phyloP scores from a whole-genome alignment of 2,113 vertebrate species.

The Petrocephalus zakoni region DNA sequence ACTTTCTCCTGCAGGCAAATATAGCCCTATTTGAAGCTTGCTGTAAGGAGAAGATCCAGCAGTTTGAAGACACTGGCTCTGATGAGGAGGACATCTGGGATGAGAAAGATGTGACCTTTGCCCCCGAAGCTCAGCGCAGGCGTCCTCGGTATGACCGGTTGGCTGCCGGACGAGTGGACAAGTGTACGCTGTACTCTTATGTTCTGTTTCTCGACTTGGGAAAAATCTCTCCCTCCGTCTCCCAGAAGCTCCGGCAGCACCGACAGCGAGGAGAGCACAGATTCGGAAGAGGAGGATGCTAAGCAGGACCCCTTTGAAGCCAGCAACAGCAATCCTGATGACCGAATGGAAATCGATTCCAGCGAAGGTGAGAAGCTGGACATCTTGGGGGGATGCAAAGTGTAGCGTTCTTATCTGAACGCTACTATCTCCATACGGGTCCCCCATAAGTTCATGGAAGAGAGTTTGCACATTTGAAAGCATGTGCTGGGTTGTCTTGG shows the following conservation, averaged over 20 bases:
- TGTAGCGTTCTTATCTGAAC: neutral
- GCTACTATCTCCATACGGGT: neutral
- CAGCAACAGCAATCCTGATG: conserved; percentile 66
- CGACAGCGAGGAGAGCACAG: conserved; percentile 96
- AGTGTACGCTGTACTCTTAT: neutral
- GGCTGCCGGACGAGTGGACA: neutral
- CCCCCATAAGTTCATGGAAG: neutral
- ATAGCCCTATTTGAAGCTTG: conserved; percentile 96
- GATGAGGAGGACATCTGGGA: conserved; percentile 99
- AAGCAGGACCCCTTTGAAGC: conserved; percentile 85
- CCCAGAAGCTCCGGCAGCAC: conserved; percentile 89
- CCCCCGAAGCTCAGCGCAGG: conserved; percentile 84
- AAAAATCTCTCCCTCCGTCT: neutral
- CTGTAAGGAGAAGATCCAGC: conserved; percentile 96
- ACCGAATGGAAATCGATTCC: conserved; percentile 93
- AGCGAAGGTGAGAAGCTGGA: conserved; percentile 54
- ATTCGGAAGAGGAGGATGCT: conserved; percentile 94
- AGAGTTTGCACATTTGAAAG: neutral
- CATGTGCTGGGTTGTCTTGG: conserved; percentile 13
- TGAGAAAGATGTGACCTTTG: conserved; percentile 88
- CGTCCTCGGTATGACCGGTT: conserved; percentile 70
- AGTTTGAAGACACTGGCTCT: conserved; percentile 93
- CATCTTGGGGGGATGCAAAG: neutral
- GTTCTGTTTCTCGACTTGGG: neutral
- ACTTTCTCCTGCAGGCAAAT: conserved; percentile 70